Base-by-base conservation (phyloP, 2,113 vertebrate species). In the Ornithorhynchus anatinus region DNA sequence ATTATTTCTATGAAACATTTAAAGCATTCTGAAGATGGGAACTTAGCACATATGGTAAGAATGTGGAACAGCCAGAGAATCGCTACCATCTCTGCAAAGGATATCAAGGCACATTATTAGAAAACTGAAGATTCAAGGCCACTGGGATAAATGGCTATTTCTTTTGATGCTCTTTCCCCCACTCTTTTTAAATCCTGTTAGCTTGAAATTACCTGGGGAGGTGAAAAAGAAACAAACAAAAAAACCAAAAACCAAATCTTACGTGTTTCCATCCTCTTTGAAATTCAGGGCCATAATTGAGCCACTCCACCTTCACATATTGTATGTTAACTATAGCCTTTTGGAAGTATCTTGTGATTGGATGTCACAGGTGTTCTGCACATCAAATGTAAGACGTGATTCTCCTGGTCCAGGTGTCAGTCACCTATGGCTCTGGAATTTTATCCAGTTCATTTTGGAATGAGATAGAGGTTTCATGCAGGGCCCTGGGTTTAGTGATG, bases 1-100 rank as follows among this genome's bases (percentile, higher is more conserved):
- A 67, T 79, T 82, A 66, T 80, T 29, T 31, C 32, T 77, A 56
- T 68, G 62, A 58, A 66, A 69, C 8, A 10, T 37, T 72, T 54
- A 82, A 75, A 77, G 2, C 1, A 7, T 51, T 16, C 16, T 1
- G 27, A 33, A 23, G 10, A 48, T 16, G 75, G 58, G 51, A 52
- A 73, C 57, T 84, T 81, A 27, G 38, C 69, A 77, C 62, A 59
- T 76, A 37, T 16, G 15, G 3, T 9, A n/a, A 35, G 20, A 39
- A 33, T n/a, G 32, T 32, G 11, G 6, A 50, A 33, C 33, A 72
- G 3, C n/a, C 32, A 47, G 22, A 43, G 33, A 67, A 45, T n/a
- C 40, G 27, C 8, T 50, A 1, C 5, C 11, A 5, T 4, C 17
- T 44, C 19, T 29, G 31, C 40, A 59, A 31, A 6, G 20, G 17